phyloP scores from a whole-genome alignment of 2,888 invertebrate genomes.

The Hypercompe scribonia region DNA sequence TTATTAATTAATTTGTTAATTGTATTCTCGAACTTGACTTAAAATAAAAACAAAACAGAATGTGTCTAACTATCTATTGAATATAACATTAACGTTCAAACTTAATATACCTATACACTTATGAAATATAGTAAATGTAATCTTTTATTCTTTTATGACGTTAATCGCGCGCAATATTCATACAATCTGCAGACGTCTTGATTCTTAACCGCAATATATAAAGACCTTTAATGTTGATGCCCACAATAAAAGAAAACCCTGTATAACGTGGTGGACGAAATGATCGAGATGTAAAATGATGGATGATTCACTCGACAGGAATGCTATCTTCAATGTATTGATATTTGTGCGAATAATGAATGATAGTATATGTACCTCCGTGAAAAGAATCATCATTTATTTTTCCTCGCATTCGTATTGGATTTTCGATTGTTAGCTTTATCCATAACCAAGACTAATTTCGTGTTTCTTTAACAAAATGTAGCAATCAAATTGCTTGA shows the following conservation, averaged over 20 bases:
- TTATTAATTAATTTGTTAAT: too few species aligned
- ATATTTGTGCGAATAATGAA: constrained; percentile 48
- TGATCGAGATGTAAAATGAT: constrained; percentile 54
- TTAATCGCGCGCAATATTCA: constrained; percentile 35
- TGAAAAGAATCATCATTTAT: constrained; percentile 47
- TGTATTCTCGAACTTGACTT: neutral
- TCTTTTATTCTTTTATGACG: constrained; percentile 26
- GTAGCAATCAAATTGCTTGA: constrained; percentile 31
- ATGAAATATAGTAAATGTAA: neutral
- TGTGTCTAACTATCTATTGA: neutral
- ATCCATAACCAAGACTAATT: constrained; percentile 46
- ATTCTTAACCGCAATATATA: constrained; percentile 49
- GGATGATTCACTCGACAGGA: constrained; percentile 47
- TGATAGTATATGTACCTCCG: constrained; percentile 43
- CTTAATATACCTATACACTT: neutral
- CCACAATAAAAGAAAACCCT: constrained; percentile 45
- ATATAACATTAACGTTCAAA: neutral
- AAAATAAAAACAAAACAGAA: neutral
- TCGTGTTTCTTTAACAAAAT: constrained; percentile 33
- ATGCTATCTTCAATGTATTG: constrained; percentile 47
- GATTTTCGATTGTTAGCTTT: constrained; percentile 40
- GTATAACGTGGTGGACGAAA: constrained; percentile 39
- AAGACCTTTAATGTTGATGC: constrained; percentile 29
- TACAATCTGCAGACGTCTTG: constrained; percentile 48
- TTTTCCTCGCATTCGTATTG: constrained; percentile 37